These are phyloP conservation scores for Drosophila rubida DNA, from an alignment of 2,888 invertebrate species.

Conservation along the genomic window DNA sequence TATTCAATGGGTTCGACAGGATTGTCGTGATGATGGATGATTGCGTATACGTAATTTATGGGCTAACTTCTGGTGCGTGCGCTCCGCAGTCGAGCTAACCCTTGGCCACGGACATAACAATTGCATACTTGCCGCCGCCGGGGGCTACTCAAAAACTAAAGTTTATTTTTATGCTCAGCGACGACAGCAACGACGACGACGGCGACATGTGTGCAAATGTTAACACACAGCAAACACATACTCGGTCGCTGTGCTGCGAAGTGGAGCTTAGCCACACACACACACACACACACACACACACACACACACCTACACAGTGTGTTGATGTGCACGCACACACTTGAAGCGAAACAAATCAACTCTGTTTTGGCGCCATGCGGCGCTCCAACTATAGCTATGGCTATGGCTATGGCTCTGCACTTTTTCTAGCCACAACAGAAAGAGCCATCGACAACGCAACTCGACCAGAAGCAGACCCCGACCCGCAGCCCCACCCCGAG, in stretches of 20 bases:
- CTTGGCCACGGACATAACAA: constrained; percentile 41
- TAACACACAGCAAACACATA: constrained; percentile 51
- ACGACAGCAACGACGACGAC: constrained; percentile 24
- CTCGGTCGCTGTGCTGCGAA: constrained; percentile 12
- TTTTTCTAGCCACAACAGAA: constrained; percentile 61
- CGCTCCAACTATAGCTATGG: constrained; percentile 20
- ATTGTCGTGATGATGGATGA: constrained; percentile 30
- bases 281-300: constrained; percentile 10
- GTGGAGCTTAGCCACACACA: constrained; percentile 34
- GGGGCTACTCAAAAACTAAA: constrained; percentile 62
- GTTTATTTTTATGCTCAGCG: constrained; percentile 75
- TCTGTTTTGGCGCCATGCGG: constrained; percentile 78
- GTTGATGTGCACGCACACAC: constrained; percentile 44
- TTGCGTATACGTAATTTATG: constrained; percentile 4
- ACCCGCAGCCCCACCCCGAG: background rate
- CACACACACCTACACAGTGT: constrained; percentile 19
- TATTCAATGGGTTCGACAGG: background rate
- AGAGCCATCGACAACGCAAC: constrained; percentile 61
- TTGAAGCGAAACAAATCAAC: constrained; percentile 72
- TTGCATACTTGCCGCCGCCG: constrained; percentile 72
- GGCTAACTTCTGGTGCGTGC: constrained; percentile 7
- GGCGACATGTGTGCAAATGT: constrained; percentile 74
- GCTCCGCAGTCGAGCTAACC: constrained; percentile 27
- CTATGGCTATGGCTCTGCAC: constrained; percentile 46
- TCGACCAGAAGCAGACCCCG: constrained; percentile 56